Evolutionary conservation across 1,140 invertebrate genomes (phyloP).

Genomic region (Colletes latitarsis): DNA sequence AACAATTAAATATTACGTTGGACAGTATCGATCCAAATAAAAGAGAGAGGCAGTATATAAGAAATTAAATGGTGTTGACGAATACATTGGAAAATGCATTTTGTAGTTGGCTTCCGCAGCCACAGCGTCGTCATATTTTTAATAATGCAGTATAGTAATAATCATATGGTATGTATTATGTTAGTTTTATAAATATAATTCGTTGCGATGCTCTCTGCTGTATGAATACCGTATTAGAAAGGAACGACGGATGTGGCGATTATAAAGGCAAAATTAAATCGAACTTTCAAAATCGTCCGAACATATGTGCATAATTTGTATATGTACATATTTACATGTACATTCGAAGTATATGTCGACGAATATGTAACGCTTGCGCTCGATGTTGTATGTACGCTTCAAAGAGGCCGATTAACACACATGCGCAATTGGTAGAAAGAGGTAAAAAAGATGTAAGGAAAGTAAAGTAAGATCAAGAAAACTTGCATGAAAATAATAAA

Average conservation of each 20-base stretch:
- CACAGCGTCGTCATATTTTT: background rate
- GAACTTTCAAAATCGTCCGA: background rate
- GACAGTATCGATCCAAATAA: slow-evolving; percentile 36
- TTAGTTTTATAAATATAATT: background rate
- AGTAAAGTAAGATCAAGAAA: background rate
- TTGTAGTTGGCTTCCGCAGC: background rate
- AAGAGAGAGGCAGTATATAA: slow-evolving; percentile 1
- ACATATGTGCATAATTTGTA: background rate
- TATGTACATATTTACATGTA: slow-evolving; percentile 3
- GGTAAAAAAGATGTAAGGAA: background rate
- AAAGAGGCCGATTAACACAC: slow-evolving; percentile 37
- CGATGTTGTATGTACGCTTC: slow-evolving; percentile 21
- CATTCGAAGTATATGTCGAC: slow-evolving; percentile 3
- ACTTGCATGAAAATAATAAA: background rate
- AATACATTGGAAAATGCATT: background rate
- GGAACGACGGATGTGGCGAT: background rate
- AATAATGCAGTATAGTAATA: background rate
- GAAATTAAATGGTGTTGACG: background rate
- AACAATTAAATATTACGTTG: background rate
- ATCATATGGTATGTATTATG: background rate
- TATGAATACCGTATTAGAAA: background rate
- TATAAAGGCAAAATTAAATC: background rate
- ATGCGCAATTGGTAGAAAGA: background rate
- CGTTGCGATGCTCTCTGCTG: background rate
- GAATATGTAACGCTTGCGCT: slow-evolving; percentile 30